Base-by-base conservation (phyloP, 2,797 vertebrate genomes). In the Simalia tracyae region DNA sequence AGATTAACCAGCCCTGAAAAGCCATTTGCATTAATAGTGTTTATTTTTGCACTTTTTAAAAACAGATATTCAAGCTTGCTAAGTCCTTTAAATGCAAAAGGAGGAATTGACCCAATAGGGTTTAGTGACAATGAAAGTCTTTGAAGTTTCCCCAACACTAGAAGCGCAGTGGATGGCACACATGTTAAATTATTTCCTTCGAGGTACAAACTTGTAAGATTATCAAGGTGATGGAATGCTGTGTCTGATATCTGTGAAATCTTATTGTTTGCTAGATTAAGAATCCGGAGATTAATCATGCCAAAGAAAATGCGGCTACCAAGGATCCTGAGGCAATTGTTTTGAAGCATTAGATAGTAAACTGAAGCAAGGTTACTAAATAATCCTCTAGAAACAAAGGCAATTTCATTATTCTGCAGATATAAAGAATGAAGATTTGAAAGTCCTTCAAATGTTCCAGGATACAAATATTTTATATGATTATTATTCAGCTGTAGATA, bases 21-120 rank as follows among this genome's bases (percentile, higher is more conserved):
- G 17, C 92, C 96, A 94, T 96, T 93, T 92, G 94, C 93, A 93
- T 92, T 54, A 94, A 98, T 93, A 91, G 59, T 63, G 95, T 96
- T 97, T 94, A 98, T 96, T 86, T 92, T 96, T 94, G 95, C 54
- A 31, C 96, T 96, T 95, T 96, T 97, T 93, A 97, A 94, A 89
- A 96, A 95, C 90, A 98, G 92, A 92, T 96, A 97, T 15, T 95
- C 95, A 94, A 97, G 96, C 84, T 84, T 97, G 81, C 90, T 85
- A 95, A 97, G 96, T 94, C 96, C 97, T 95, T 95, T 96, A 96
- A 98, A 97, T 88, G 96, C 96, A 97, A 97, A 98, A 91, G 93
- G 63, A 28, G 96, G 91, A 95, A 97, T 91, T 93, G 94, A 94
- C 95, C 96, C 95, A 95, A 98, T 93, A 66, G 94, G 94, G 91